Percentiles rank a stretch among this genome's conserved stretches.
phyloP scores from a whole-genome alignment of 30 jellyfish, hydroid and myxozoan species.

The Aurelia aurita region DNA sequence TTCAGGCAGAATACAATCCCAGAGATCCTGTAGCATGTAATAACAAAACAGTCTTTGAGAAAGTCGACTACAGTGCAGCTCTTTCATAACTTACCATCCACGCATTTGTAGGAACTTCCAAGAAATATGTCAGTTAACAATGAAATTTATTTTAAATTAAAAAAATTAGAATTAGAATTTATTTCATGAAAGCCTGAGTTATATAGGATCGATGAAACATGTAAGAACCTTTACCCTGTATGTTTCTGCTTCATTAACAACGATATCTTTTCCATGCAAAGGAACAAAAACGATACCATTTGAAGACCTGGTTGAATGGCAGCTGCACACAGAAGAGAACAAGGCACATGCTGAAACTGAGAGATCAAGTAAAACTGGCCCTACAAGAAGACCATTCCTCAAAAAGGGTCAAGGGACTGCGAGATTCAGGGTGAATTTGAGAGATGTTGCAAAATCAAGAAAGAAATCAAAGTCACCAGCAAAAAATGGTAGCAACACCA shows the following conservation, averaged over 20 bases:
- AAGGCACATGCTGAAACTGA: slow-evolving; percentile 1
- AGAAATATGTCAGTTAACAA: too few relatives aligned
- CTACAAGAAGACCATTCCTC: slow-evolving; percentile 21
- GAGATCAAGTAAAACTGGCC: background rate
- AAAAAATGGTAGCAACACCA: background rate
- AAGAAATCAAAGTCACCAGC: background rate
- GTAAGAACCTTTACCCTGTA: too few relatives aligned
- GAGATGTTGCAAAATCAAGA: background rate
- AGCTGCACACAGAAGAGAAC: background rate
- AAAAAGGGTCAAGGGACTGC: slow-evolving; percentile 64
- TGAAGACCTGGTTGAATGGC: slow-evolving; percentile 54
- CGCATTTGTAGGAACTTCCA: too few relatives aligned
- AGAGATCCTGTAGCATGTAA: too few relatives aligned
- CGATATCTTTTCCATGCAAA: background rate
- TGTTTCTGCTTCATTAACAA: background rate
- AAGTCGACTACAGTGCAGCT: too few relatives aligned
- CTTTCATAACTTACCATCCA: too few relatives aligned
- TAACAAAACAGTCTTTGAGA: too few relatives aligned
- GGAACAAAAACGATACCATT: slow-evolving; percentile 25
- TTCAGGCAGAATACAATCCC: too few relatives aligned
- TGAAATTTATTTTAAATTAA: too few relatives aligned
- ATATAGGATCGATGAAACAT: too few relatives aligned
- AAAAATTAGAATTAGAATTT: too few relatives aligned
- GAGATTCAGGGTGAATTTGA: slow-evolving; percentile 1
- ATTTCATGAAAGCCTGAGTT: too few relatives aligned